Evolutionary conservation across 2,797 vertebrate genomes (phyloP), one percentile per base, ranked within the genome.

Genomic region (Selene dorsalis): DNA sequence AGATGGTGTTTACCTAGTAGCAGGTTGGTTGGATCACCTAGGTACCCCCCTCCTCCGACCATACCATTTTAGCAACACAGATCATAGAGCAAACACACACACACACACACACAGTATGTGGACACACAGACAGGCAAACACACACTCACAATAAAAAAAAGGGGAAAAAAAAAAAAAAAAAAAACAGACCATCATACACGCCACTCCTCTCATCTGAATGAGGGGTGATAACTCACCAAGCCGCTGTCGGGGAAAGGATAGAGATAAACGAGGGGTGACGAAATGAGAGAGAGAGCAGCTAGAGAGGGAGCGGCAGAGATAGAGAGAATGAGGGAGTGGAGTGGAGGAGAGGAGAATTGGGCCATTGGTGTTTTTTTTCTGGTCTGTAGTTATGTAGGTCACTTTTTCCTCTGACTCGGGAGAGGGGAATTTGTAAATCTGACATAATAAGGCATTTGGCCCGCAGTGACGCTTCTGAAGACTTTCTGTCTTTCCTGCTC

Each of bases 1-100:
- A 96, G 96, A 96, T 97, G 96, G 96, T 96, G 96, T 97, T 97
- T 96, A 96, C 96, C 96, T 96, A 95, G 94, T 94, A 95, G 94
- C 93, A 69, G 88, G 92, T 95, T 93, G 89, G 93, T 96, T 91
- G 94, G 95, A 96, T 93, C 96, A 95, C 94, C 95, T 92, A 93
- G 94, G 93, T 90, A 94, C 92, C 94, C 91, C 91, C 91, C 69
- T 85, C 91, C 75, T 85, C 85, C 88, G 89, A 81, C 82, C 75
- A 75, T 87, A 92, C 88, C 87, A 93, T 95, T 94, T 94, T 89
- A 89, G 92, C 90, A 91, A 92, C 84, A 38, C 73, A 80, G 13
- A 71, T 41, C 59, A 39, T 50, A 72, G 28, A 75, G 73, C 66
- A 65, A 9, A 52, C 59, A 38, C 61, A 52, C 13, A 28, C 41